Evolutionary conservation across 2,888 invertebrate species (phyloP), one percentile per base, ranked within the genome.

Genomic region (Watsonalla binaria): DNA sequence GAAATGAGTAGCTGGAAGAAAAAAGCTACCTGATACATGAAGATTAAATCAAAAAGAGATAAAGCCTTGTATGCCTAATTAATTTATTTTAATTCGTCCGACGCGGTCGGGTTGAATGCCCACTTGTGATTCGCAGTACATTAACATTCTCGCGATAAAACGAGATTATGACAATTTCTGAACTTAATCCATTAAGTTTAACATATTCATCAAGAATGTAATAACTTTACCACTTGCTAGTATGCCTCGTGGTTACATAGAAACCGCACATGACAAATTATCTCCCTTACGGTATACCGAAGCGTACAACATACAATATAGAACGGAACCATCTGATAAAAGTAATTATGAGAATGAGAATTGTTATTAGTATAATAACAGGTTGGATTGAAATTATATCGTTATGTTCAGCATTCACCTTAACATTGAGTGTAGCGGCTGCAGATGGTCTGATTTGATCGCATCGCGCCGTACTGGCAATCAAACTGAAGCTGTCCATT

Each of bases 21-120:
- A n/a, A 14, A 45, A 49, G 35, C 33, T 33, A 49, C 48, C 53
- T 52, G 55, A 47, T 61, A 56, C 51, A 58, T 48, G 58, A 61
- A 64, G 68, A 66, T 71, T 59, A 59, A 68, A 64, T 70, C 60
- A 65, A 70, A 69, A 72, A 70, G 65, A 62, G 65, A 61, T 65
- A 72, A 61, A 67, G 70, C 60, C 58, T 70, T 56, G 78, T 72
- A 80, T 79, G 71, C 79, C 79, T 83, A 80, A 82, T 82, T 80
- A 80, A 83, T 80, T 73, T 78, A 80, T 80, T 76, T 63, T 80
- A 78, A 80, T 78, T 63, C 62, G 58, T 68, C 63, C 69, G 61
- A 60, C 66, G 62, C 60, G 63, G 67, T 70, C 67, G 70, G 71
- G 67, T 61, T 60, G 71, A 70, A 73, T 66, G 61, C 63, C 66